phyloP scores from a whole-genome alignment of 1,140 invertebrate genomes.

The Oedothorax gibbosus region DNA sequence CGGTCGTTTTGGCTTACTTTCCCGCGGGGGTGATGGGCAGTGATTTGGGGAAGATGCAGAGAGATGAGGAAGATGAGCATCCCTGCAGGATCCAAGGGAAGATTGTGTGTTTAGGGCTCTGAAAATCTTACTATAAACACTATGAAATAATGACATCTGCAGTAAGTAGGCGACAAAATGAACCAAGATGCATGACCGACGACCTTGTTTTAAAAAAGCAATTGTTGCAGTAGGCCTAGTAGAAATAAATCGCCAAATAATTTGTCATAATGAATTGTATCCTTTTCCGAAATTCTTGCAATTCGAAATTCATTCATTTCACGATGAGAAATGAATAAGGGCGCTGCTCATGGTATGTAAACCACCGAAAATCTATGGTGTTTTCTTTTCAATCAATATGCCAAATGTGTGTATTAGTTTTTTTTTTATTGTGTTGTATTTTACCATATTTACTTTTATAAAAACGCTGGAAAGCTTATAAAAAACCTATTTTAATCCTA shows the following conservation, averaged over 20 bases:
- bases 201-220: slow-evolving; percentile 24
- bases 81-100: slow-evolving; percentile 42
- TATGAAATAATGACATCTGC: slow-evolving; percentile 62
- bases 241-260: slow-evolving; percentile 44
- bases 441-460: not conserved
- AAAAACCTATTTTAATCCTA: too few species aligned
- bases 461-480: not conserved
- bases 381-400: slow-evolving; percentile 53
- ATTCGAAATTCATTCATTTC: slow-evolving; percentile 6
- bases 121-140: slow-evolving; percentile 49
- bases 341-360: slow-evolving; percentile 37
- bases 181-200: slow-evolving; percentile 13
- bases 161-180: slow-evolving; percentile 49
- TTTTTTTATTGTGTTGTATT: slow-evolving; percentile 7
- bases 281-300: slow-evolving; percentile 14
- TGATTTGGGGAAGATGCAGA: slow-evolving; percentile 43
- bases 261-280: slow-evolving; percentile 22
- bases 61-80: slow-evolving; percentile 49
- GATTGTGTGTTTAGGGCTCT: slow-evolving; percentile 39
- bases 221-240: slow-evolving; percentile 53
- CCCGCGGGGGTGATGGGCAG: slow-evolving; percentile 40
- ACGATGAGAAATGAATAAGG: slow-evolving; percentile 39
- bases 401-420: slow-evolving; percentile 47
- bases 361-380: slow-evolving; percentile 5
- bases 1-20: slow-evolving; percentile 55